A percentile compares a stretch with the other conserved stretches of the same genome.
Evolutionary conservation across 2,888 invertebrate species (phyloP).

Genomic region (Cheiracanthium punctorium): DNA sequence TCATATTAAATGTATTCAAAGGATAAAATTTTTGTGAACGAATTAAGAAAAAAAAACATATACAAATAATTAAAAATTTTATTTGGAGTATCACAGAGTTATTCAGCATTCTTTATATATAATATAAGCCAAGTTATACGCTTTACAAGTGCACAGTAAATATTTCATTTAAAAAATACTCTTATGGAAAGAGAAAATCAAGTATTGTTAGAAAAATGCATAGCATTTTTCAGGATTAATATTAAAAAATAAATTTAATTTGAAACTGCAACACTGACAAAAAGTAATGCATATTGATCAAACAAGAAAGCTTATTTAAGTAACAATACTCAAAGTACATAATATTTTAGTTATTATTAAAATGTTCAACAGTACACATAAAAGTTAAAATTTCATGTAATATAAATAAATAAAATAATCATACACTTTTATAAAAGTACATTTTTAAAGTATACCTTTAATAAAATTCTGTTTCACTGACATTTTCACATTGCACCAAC

Average conservation of each 20-base stretch:
- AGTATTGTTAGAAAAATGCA: neutral
- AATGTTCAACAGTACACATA: neutral
- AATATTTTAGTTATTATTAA: no score
- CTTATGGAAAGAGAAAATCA: neutral
- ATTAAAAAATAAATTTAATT: neutral
- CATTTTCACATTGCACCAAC: neutral
- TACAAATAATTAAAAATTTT: conserved; percentile 60
- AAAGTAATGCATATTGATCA: no score
- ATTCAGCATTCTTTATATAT: conserved; percentile 43
- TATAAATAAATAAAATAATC: neutral
- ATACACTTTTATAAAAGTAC: neutral
- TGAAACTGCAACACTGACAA: neutral
- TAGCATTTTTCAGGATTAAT: neutral
- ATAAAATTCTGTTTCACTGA: neutral
- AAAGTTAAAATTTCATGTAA: neutral
- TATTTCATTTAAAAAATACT: conserved; percentile 29
- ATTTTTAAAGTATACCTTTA: neutral
- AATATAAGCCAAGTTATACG: conserved; percentile 23
- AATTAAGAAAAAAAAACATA: neutral
- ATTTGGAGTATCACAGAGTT: conserved; percentile 64
- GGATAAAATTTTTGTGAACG: no score
- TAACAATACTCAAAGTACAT: no score
- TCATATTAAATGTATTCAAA: no score
- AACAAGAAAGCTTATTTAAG: no score
- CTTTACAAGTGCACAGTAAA: conserved; percentile 36